Evolutionary conservation across 2,888 invertebrate genomes (phyloP), one percentile per base, ranked within the genome.

Genomic region (Cheiracanthium punctorium): DNA sequence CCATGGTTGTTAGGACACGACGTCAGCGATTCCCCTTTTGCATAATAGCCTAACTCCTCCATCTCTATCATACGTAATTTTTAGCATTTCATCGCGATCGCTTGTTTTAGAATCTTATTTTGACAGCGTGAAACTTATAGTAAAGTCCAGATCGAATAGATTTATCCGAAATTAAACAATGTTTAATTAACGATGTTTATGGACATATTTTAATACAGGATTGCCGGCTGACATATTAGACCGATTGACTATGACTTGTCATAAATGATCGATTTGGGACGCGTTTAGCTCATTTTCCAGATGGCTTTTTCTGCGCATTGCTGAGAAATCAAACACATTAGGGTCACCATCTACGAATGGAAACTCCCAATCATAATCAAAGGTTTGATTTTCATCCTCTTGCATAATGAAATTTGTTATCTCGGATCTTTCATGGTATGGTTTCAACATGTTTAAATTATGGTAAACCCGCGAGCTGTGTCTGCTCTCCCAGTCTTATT

Each of bases 391-490:
- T n/a, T n/a, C n/a, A n/a, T n/a, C n/a, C n/a, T n/a, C n/a, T n/a
- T n/a, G n/a, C n/a, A n/a, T n/a, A n/a, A n/a, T n/a, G n/a, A 48
- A 58, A 58, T 58, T 58, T 20, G 24, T n/a, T 1, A 20, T 10
- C 7, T 58, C 58, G 10, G 58, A 24, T 58, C 58, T 4, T 7
- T 20, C 24, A 20, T 20, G 10, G 7, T 58, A 58, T 2, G 58
- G n/a, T 58, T 58, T 58, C 1, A 82, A 33, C 76, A 76, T 76
- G 24, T 76, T 82, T 7, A 82, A n/a, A n/a, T n/a, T 32, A 41
- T 82, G 71, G 32, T 74, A 81, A 0, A 67, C 30, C 0, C 52
- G 64, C 0, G n/a, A 43, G 14, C 24, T 69, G 43, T 17, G 28
- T 76, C n/a, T 64, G 41, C n/a, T 33, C 32, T 0, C 29, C 28